Percentiles rank a stretch among this genome's conserved stretches.
These are phyloP conservation scores for Parnassius glacialis DNA, from an alignment of 2,888 invertebrate genomes.

Conservation along the genomic window DNA sequence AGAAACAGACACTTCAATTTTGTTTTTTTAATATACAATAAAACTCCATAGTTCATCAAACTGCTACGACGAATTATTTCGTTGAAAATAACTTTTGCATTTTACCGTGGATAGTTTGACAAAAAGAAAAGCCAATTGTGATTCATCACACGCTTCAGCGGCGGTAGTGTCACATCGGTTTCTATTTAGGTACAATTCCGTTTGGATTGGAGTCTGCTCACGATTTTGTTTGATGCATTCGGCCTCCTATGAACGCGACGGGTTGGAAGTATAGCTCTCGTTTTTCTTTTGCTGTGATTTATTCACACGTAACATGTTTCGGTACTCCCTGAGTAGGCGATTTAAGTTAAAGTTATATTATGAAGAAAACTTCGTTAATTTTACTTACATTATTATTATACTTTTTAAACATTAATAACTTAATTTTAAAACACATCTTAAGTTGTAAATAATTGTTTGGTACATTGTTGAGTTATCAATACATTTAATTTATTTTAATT, in stretches of 20 bases:
- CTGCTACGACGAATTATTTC: too few relatives aligned
- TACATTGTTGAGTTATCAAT: too few relatives aligned
- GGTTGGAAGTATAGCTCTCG: constrained; percentile 40
- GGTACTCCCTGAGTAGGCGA: not conserved
- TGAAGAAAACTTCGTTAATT: too few relatives aligned
- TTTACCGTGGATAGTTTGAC: not conserved
- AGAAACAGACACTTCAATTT: too few relatives aligned
- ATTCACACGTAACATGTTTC: constrained; percentile 10
- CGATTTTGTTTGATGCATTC: constrained; percentile 47
- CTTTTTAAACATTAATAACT: too few relatives aligned
- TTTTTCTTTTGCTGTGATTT: constrained; percentile 35
- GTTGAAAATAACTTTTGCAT: not conserved
- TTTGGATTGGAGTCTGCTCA: constrained; percentile 38
- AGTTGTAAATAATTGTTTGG: too few relatives aligned
- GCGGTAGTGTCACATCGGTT: constrained; percentile 8
- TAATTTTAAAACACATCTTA: too few relatives aligned
- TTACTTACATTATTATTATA: too few relatives aligned
- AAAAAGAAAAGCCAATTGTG: constrained; percentile 16
- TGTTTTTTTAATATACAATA: too few relatives aligned
- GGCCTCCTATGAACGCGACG: constrained; percentile 32
- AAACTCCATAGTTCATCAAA: too few relatives aligned
- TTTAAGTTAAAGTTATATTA: not conserved
- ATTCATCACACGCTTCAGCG: constrained; percentile 15
- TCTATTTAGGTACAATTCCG: constrained; percentile 28
- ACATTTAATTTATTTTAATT: too few relatives aligned